phyloP scores from a whole-genome alignment of 2,888 invertebrate genomes.

The Leptinotarsa tumamoca region DNA sequence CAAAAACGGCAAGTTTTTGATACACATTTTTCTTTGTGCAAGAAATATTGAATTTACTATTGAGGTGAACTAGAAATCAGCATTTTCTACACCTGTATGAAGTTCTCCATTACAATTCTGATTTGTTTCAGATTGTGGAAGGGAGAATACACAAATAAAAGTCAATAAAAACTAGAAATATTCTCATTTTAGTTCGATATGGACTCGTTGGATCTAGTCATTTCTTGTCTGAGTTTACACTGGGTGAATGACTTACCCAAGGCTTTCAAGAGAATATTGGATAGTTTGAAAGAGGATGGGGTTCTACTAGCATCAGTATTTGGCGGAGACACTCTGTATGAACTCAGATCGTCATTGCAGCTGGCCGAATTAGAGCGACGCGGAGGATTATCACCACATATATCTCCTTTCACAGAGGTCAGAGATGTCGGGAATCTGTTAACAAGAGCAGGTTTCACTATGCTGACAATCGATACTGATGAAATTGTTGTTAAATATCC shows the following conservation, averaged over 20 bases:
- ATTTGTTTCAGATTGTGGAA: too few species aligned
- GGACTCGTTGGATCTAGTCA: constrained; percentile 86
- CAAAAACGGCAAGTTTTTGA: too few species aligned
- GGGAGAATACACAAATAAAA: too few species aligned
- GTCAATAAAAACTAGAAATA: not conserved
- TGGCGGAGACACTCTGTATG: constrained; percentile 94
- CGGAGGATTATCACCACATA: constrained; percentile 90
- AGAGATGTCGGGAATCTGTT: constrained; percentile 90
- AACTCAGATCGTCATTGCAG: constrained; percentile 90
- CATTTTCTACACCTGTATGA: too few species aligned
- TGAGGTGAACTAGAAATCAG: too few species aligned
- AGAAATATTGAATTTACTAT: too few species aligned
- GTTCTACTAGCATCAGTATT: constrained; percentile 94
- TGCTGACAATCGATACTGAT: constrained; percentile 95
- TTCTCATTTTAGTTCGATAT: constrained; percentile 72
- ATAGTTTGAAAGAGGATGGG: constrained; percentile 87
- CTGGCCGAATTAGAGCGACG: constrained; percentile 91
- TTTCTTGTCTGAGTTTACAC: constrained; percentile 90
- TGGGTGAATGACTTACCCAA: constrained; percentile 99
- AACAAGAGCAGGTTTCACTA: constrained; percentile 86
- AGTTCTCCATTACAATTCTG: too few species aligned
- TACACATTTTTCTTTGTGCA: too few species aligned
- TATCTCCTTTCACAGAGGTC: constrained; percentile 91
- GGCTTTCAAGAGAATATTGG: constrained; percentile 77
- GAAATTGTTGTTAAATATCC: constrained; percentile 92